Conservation (phyloP, 2,113 vertebrate genomes). For the Speoplatyrhinus poulsoni region DNA sequence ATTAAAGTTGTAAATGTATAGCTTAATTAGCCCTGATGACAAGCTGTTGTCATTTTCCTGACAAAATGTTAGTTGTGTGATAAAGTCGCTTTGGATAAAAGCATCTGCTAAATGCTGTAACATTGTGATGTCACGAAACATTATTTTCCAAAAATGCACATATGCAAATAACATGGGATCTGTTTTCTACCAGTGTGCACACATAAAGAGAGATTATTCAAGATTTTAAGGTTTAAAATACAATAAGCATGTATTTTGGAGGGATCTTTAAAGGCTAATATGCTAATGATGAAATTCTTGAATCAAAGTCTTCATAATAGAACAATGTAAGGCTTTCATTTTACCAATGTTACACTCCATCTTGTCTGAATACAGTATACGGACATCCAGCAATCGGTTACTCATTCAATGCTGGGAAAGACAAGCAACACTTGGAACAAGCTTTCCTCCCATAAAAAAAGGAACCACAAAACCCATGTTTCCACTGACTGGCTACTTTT, state of each 20-base stretch:
- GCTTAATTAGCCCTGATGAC: no score
- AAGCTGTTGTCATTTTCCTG: no score
- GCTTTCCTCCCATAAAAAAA: slow-evolving; percentile 62
- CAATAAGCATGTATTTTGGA: no score
- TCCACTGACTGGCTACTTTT: slow-evolving; percentile 69
- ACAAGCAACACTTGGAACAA: slow-evolving; percentile 48
- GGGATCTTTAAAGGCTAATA: no score
- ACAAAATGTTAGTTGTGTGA: not conserved
- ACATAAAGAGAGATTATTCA: no score
- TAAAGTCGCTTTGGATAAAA: not conserved
- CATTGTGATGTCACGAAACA: not conserved
- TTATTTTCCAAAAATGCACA: not conserved
- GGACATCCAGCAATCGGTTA: slow-evolving; percentile 19
- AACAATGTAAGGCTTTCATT: not conserved
- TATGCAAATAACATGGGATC: no score
- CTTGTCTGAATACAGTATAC: slow-evolving; percentile 41
- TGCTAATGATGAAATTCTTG: no score
- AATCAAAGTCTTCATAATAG: no score
- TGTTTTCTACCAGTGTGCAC: no score
- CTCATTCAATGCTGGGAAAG: slow-evolving; percentile 40
- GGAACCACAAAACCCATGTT: slow-evolving; percentile 61
- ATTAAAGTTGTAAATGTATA: no score
- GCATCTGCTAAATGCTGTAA: not conserved
- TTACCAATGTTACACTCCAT: slow-evolving; percentile 29
- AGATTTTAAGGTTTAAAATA: no score